Conservation (phyloP, 53 echinoderm and acorn worm genomes). For the Pentamera pediparva region DNA sequence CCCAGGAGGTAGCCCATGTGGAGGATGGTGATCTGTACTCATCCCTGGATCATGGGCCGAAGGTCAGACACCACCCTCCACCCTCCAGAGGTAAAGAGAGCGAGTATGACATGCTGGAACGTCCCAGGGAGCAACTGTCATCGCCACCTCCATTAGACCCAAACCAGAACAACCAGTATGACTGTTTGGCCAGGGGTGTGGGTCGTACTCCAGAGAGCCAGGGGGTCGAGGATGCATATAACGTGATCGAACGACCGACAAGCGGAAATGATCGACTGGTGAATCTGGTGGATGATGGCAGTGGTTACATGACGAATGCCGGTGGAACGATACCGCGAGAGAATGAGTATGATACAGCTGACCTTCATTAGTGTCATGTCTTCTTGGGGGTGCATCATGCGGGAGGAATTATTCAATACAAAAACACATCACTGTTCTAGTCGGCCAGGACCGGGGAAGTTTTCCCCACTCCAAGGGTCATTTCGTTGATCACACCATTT, state of each 20-base stretch:
- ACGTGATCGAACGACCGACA: neutral
- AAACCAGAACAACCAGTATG: too few species aligned
- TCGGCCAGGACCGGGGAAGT: too few species aligned
- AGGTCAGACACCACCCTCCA: neutral
- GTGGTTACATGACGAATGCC: constrained; percentile 26
- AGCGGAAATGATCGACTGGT: neutral
- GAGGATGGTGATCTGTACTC: constrained; percentile 29
- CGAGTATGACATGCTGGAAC: constrained; percentile 43
- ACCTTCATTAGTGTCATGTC: too few species aligned
- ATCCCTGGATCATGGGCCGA: constrained; percentile 27
- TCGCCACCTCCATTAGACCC: too few species aligned
- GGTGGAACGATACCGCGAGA: neutral
- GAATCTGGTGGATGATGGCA: constrained; percentile 21
- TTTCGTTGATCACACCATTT: too few species aligned
- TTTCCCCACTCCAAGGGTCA: too few species aligned
- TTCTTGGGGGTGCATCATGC: too few species aligned
- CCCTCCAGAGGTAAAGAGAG: constrained; percentile 11
- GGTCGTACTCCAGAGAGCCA: too few species aligned
- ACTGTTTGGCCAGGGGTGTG: too few species aligned
- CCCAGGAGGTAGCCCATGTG: neutral
- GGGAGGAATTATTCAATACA: too few species aligned
- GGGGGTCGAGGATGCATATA: neutral
- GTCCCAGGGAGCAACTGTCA: neutral
- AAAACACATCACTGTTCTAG: too few species aligned
- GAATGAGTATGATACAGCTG: constrained; percentile 21